Evolutionary conservation across 2,797 vertebrate species (phyloP).

Genomic region (Galagoides demidoff): DNA sequence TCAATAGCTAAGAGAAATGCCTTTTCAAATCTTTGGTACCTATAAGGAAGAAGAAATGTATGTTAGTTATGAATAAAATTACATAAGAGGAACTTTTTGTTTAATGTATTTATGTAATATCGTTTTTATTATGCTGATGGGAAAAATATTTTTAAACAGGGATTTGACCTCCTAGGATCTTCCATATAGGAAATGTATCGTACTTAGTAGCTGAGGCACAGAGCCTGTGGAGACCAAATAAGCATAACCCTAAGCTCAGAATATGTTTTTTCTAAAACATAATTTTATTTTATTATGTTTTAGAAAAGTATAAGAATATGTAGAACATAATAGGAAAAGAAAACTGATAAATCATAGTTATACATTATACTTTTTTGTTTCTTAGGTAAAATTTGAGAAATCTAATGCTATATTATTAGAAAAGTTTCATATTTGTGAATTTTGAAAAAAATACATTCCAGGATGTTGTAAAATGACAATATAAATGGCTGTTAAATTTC

Average conservation of each 20-base stretch:
- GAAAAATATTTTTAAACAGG: conserved; percentile 52
- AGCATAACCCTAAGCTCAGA: neutral
- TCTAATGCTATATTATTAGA: conserved; percentile 38
- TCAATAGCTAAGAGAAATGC: conserved; percentile 97
- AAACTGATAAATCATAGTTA: neutral
- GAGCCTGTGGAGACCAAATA: neutral
- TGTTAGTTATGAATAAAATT: conserved; percentile 45
- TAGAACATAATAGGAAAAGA: neutral
- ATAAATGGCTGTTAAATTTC: neutral
- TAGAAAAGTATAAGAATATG: neutral
- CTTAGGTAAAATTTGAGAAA: conserved; percentile 15
- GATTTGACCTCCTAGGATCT: neutral
- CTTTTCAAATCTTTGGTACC: conserved; percentile 96
- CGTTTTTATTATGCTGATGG: conserved; percentile 33
- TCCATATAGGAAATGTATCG: neutral
- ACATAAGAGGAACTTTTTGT: neutral
- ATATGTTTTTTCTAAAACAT: neutral
- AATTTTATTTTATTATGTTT: conserved; percentile 22
- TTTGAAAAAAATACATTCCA: conserved; percentile 19
- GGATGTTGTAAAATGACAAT: neutral
- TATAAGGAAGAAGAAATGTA: conserved; percentile 76
- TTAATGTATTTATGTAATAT: conserved; percentile 20
- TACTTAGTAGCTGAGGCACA: neutral
- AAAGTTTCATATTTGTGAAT: conserved; percentile 19
- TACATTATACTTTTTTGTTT: neutral